These are phyloP conservation scores for Rhingia campestris DNA, from an alignment of 2,888 invertebrate species.

Conservation along the genomic window DNA sequence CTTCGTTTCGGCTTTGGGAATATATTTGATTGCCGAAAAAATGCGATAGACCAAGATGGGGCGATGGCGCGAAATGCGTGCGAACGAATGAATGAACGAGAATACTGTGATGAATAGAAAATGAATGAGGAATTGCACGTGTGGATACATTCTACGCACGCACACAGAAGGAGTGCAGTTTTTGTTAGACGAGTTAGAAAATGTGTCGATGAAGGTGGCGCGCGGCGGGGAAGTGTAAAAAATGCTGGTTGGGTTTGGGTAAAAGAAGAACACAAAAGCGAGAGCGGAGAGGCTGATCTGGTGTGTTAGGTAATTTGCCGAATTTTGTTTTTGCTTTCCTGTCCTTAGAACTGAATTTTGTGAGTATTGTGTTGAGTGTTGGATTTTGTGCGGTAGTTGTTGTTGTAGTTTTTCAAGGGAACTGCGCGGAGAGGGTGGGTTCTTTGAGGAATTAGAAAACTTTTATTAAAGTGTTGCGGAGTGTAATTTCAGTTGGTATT, in stretches of 20 bases:
- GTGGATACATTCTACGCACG: conserved; percentile 69
- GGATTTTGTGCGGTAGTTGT: conserved; percentile 28
- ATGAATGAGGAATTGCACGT: conserved; percentile 69
- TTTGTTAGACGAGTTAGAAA: conserved; percentile 51
- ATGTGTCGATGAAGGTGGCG: not conserved
- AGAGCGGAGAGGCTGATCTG: conserved; percentile 32
- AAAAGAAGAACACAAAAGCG: conserved; percentile 25
- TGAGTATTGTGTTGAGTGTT: not conserved
- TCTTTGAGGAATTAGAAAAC: conserved; percentile 36
- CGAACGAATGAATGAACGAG: conserved; percentile 75
- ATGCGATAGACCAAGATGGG: conserved; percentile 77
- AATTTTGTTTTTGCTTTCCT: conserved; percentile 67
- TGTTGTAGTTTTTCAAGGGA: conserved; percentile 12
- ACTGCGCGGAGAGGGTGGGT: conserved; percentile 33
- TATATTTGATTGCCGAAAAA: conserved; percentile 72
- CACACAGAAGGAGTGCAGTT: conserved; percentile 73
- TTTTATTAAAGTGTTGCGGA: conserved; percentile 53
- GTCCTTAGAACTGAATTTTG: conserved; percentile 50
- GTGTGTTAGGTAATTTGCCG: conserved; percentile 68
- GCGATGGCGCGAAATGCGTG: conserved; percentile 77
- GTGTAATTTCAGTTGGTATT: not conserved
- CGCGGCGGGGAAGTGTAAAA: conserved; percentile 12
- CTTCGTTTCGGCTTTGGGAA: conserved; percentile 36
- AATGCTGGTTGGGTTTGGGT: conserved; percentile 23
- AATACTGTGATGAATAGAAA: conserved; percentile 66